Conservation (phyloP, 2,113 vertebrate genomes). For the Forbesichthys papilliferus region DNA sequence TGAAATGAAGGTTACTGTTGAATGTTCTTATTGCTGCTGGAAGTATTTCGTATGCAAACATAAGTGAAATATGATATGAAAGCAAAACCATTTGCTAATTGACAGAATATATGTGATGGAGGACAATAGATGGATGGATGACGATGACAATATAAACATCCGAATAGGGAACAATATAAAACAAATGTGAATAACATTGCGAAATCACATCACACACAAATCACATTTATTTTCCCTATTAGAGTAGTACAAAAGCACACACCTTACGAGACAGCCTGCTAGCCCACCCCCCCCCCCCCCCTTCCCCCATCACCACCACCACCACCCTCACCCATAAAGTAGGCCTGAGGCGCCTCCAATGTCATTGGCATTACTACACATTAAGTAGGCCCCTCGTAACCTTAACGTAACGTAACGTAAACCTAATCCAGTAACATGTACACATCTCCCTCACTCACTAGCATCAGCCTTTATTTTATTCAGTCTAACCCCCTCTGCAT, state of each 20-base stretch:
- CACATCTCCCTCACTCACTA: conserved; percentile 48
- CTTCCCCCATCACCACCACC: neutral
- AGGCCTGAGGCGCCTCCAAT: conserved; percentile 54
- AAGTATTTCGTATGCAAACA: too few species aligned
- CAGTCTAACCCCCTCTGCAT: conserved; percentile 32
- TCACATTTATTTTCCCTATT: conserved; percentile 33
- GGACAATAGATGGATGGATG: too few species aligned
- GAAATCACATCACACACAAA: neutral
- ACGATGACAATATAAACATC: neutral
- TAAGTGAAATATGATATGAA: too few species aligned
- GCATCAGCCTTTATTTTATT: conserved; percentile 54
- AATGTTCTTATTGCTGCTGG: too few species aligned
- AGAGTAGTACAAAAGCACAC: conserved; percentile 22
- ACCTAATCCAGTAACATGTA: conserved; percentile 75
- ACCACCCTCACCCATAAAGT: conserved; percentile 1
- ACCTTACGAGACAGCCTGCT: conserved; percentile 39
- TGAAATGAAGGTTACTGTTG: too few species aligned
- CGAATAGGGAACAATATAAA: neutral
- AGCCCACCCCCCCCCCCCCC: neutral
- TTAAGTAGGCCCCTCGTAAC: conserved; percentile 74
- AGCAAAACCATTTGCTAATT: too few species aligned
- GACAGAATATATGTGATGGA: too few species aligned
- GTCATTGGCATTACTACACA: conserved; percentile 66
- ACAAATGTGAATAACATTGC: conserved; percentile 12
- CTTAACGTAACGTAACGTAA: conserved; percentile 30